Percentiles rank a stretch among this genome's conserved stretches.
phyloP scores from a whole-genome alignment of 2,797 vertebrate species.

The Dipus sagitta region DNA sequence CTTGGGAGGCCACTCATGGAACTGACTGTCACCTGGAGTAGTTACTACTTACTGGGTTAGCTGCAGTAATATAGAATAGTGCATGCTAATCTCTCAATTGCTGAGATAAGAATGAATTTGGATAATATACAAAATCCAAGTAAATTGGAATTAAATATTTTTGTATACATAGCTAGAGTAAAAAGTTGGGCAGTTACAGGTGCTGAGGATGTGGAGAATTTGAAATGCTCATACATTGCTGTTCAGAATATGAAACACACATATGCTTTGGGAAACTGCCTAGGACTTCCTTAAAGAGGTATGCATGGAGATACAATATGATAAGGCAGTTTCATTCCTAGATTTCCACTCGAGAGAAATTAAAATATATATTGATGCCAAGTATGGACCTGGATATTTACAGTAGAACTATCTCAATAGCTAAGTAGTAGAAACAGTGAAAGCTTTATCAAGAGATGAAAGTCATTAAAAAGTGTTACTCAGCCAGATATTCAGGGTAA shows the following conservation, averaged over 20 bases:
- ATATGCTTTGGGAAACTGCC: not conserved
- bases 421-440: not conserved
- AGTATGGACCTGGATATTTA: not conserved
- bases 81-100: slow-evolving; percentile 9
- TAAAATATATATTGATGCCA: not conserved
- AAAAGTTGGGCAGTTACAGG: too few relatives aligned
- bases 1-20: not conserved
- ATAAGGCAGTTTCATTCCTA: not conserved
- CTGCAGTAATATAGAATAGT: not conserved
- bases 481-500: not conserved
- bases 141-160: not conserved
- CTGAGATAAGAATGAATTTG: not conserved
- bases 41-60: not conserved
- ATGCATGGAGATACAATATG: not conserved
- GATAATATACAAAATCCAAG: slow-evolving; percentile 12
- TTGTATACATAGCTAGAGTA: not conserved
- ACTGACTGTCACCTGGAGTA: not conserved
- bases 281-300: not conserved
- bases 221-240: not conserved
- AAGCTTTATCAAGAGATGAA: not conserved
- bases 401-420: not conserved
- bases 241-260: not conserved
- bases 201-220: too few relatives aligned
- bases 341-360: not conserved
- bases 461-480: not conserved